phyloP scores from a whole-genome alignment of 2,113 vertebrate genomes.

The Speoplatyrhinus poulsoni region DNA sequence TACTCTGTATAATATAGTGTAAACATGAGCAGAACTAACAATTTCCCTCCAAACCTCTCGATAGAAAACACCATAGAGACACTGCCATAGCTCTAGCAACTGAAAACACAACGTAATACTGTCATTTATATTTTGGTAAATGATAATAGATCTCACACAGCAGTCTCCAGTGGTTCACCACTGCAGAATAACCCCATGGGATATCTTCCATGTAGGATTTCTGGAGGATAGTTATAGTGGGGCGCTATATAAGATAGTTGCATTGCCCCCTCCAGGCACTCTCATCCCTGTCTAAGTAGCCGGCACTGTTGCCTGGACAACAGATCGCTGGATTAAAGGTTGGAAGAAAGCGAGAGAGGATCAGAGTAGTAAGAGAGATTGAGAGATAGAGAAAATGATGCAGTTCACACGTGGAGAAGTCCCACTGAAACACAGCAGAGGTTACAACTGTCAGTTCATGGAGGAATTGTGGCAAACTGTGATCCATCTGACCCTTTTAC shows the following conservation, averaged over 20 bases:
- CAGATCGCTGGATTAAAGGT: conserved; percentile 61
- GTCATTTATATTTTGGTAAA: conserved; percentile 35
- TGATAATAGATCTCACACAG: conserved; percentile 17
- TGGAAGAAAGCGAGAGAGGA: conserved; percentile 7
- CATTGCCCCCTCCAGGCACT: conserved; percentile 52
- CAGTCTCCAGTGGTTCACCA: conserved; percentile 29
- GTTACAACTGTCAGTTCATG: no score
- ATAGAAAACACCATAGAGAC: neutral
- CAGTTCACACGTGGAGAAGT: neutral
- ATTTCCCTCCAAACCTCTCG: neutral
- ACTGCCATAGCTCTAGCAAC: neutral
- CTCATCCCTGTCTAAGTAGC: conserved; percentile 47
- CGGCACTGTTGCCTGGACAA: conserved; percentile 63
- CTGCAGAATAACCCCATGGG: conserved; percentile 25
- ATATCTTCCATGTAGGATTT: conserved; percentile 46
- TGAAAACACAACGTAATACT: conserved; percentile 17
- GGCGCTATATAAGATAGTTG: conserved; percentile 43
- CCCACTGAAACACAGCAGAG: no score
- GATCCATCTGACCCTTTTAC: no score
- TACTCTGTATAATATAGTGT: no score
- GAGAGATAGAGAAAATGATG: neutral
- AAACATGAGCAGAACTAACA: no score
- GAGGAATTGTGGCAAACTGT: no score
- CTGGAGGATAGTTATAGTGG: conserved; percentile 27
- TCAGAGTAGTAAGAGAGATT: neutral